Conservation (phyloP, 2,888 invertebrate species). For the Aspidapion aeneum region DNA sequence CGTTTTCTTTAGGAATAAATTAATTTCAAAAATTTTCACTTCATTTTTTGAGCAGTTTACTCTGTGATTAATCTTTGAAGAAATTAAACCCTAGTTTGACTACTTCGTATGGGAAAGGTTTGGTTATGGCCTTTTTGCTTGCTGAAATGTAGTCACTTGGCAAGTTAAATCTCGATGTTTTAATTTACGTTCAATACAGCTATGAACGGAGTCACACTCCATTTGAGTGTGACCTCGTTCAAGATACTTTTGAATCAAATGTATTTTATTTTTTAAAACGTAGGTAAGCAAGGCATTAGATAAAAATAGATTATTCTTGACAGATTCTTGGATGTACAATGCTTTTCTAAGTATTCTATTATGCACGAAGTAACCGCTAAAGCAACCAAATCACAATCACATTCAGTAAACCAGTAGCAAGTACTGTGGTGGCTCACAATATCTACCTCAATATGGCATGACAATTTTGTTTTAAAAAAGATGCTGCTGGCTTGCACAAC, state of each 20-base stretch:
- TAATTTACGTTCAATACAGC: conserved; percentile 12
- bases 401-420: conserved; percentile 12
- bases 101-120: conserved; percentile 1
- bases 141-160: conserved; percentile 19
- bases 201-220: conserved; percentile 13
- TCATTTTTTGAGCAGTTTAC: too few species aligned
- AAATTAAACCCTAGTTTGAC: conserved; percentile 2
- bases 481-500: conserved; percentile 10
- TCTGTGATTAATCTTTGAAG: conserved; percentile 1
- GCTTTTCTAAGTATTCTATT: neutral
- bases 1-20: too few species aligned
- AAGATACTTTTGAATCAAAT: conserved; percentile 16
- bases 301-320: conserved; percentile 14
- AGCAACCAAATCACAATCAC: neutral
- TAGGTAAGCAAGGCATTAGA: conserved; percentile 16
- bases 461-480: conserved; percentile 9
- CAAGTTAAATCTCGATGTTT: conserved; percentile 21
- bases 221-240: conserved; percentile 16
- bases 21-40: too few species aligned
- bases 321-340: neutral
- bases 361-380: neutral
- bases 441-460: neutral
- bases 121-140: conserved; percentile 11
- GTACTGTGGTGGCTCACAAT: conserved; percentile 6
- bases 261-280: conserved; percentile 7